These are phyloP conservation scores for Clarias platycephalus DNA, from an alignment of 2,797 vertebrate genomes.

Conservation along the genomic window DNA sequence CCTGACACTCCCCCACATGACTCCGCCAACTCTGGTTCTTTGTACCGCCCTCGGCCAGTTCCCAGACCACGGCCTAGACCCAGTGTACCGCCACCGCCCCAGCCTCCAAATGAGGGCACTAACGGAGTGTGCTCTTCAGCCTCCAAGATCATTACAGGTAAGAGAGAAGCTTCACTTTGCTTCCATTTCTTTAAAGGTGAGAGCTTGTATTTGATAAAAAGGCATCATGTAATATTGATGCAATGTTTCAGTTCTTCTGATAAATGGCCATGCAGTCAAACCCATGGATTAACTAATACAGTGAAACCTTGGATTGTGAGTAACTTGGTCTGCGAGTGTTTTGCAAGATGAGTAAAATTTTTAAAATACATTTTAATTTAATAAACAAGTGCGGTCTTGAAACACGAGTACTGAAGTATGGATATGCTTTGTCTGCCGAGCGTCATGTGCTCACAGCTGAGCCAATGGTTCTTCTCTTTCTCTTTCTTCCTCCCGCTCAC, in stretches of 20 bases:
- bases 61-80: slow-evolving; percentile 87
- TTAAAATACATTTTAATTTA: no score
- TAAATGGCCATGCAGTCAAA: background rate
- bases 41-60: slow-evolving; percentile 84
- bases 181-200: background rate
- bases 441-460: no score
- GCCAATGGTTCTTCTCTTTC: no score
- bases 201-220: background rate
- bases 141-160: slow-evolving; percentile 91
- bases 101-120: slow-evolving; percentile 74
- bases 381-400: no score
- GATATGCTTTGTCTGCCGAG: no score
- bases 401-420: no score
- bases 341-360: no score
- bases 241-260: background rate
- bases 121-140: slow-evolving; percentile 70
- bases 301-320: no score
- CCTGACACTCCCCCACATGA: slow-evolving; percentile 80
- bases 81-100: slow-evolving; percentile 85
- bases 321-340: no score
- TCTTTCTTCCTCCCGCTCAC: no score
- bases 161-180: slow-evolving; percentile 34
- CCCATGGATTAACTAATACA: background rate
- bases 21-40: slow-evolving; percentile 70
- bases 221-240: background rate